A percentile compares a stretch with the other conserved stretches of the same genome.
phyloP scores from a whole-genome alignment of 2,113 vertebrate genomes.

The Cygnus buccinator region DNA sequence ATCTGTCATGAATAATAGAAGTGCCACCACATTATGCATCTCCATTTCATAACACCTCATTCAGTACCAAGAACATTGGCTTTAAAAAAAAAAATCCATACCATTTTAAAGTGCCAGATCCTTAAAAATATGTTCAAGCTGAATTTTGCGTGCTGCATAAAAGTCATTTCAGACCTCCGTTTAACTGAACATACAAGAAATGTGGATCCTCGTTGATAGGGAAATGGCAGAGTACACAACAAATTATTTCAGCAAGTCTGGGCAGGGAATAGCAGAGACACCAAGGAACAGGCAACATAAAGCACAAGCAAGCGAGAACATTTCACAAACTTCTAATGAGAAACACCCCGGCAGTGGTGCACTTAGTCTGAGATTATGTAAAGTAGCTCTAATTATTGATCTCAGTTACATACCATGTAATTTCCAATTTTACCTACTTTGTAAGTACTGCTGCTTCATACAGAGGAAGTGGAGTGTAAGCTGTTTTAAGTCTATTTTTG shows the following conservation, averaged over 20 bases:
- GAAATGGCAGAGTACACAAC: not conserved
- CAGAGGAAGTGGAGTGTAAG: not conserved
- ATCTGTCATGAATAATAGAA: constrained; percentile 61
- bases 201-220: not conserved
- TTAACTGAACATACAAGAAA: not conserved
- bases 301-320: not conserved
- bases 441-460: not conserved
- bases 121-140: not conserved
- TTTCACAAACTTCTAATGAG: not conserved
- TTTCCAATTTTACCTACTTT: constrained; percentile 21
- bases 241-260: not conserved
- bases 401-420: not conserved
- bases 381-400: constrained; percentile 24
- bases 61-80: not conserved
- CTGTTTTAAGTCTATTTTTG: not conserved
- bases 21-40: constrained; percentile 48
- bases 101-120: not conserved
- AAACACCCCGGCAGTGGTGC: not conserved
- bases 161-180: not conserved
- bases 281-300: not conserved
- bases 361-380: not conserved
- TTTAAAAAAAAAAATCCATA: constrained; percentile 43
- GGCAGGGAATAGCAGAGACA: not conserved
- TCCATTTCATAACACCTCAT: constrained; percentile 54
- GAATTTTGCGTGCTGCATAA: not conserved